Evolutionary conservation across 2,888 invertebrate genomes (phyloP), one percentile per base, ranked within the genome.

Genomic region (Onthophagus sagittarius): DNA sequence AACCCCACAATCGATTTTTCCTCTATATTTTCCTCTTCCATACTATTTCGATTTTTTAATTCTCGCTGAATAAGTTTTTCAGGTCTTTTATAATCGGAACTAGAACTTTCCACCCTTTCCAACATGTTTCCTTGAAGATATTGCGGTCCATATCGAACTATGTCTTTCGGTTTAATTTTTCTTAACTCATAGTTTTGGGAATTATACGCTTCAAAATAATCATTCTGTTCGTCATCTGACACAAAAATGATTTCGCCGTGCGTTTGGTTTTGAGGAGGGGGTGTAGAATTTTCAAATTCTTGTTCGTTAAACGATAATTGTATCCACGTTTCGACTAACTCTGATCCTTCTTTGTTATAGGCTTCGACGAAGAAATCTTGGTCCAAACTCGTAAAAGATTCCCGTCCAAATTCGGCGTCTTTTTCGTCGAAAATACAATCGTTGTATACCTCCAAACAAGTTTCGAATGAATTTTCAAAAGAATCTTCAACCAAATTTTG

Each of bases 271-370:
- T 53, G 39, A 4, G 11, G 2, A 11, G n/a, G n/a, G n/a, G n/a
- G n/a, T n/a, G n/a, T n/a, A 23, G 39, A 53, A 2, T 53, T 7
- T 4, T 53, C 39, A 53, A 4, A 53, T 53, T 53, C 39, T 23
- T 23, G 23, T 23, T 23, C 23, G 62, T 70, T 15, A 11, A 64
- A 71, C 71, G 75, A 72, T 80, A 82, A 71, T 73, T 79, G 77
- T n/a, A 80, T 75, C 33, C 75, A 77, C 7, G 78, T 79, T 71
- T 80, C 76, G 4, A 83, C 75, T 15, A 83, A 76, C 78, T 83
- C 83, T 23, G 78, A 76, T 9, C 80, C 82, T 11, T 78, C 78
- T 32, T 77, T 77, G 65, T 83, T 83, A 72, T 80, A 83, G 11
- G 83, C 79, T 79, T 83, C 83, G 3, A 82, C 76, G 67, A 81